phyloP scores from a whole-genome alignment of 2,113 vertebrate genomes.

The Salvelinus sp. region DNA sequence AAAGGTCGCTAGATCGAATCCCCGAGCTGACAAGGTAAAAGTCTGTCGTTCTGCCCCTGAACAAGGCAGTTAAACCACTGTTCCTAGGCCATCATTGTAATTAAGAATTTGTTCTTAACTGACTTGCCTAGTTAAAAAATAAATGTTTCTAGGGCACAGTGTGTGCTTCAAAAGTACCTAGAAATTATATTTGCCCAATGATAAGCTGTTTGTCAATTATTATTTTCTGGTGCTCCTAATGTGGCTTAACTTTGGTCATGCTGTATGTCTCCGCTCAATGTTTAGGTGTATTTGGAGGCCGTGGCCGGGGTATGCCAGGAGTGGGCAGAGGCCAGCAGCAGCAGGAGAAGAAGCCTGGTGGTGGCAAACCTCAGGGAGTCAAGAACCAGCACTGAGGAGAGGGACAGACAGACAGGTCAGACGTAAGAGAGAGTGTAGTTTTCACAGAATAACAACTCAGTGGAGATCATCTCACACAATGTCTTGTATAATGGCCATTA shows the following conservation, averaged over 20 bases:
- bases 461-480: not conserved
- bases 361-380: slow-evolving; percentile 79
- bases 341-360: slow-evolving; percentile 85
- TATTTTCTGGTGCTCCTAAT: too few species aligned
- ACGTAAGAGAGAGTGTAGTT: slow-evolving; percentile 31
- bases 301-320: slow-evolving; percentile 81
- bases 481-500: not conserved
- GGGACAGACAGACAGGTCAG: not conserved
- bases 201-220: too few species aligned
- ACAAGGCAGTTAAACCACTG: too few species aligned
- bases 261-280: not conserved
- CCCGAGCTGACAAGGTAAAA: too few species aligned
- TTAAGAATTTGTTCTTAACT: too few species aligned
- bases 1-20: too few species aligned
- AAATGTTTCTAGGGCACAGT: too few species aligned
- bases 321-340: slow-evolving; percentile 80
- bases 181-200: too few species aligned
- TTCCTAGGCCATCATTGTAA: too few species aligned
- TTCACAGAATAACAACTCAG: slow-evolving; percentile 25
- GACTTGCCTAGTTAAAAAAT: too few species aligned
- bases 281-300: slow-evolving; percentile 90
- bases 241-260: not conserved
- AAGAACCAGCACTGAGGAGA: slow-evolving; percentile 81
- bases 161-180: too few species aligned
- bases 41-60: too few species aligned